These are phyloP conservation scores for Himalopsyche kuldschensis DNA, from an alignment of 2,888 invertebrate genomes.

Conservation along the genomic window DNA sequence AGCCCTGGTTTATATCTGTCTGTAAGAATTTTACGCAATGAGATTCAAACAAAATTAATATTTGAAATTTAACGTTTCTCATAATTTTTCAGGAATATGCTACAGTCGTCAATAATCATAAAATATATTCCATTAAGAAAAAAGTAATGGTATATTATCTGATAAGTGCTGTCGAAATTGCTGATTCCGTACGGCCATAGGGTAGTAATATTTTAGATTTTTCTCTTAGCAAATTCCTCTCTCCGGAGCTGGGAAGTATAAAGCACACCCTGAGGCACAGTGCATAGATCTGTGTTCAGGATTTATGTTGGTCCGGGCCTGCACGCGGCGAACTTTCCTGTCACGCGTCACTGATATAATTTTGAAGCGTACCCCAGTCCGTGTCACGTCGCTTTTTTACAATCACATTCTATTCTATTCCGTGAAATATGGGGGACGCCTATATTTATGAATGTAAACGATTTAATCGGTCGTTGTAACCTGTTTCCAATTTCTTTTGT, in stretches of 20 bases:
- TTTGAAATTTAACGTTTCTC: too few relatives aligned
- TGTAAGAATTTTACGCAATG: too few relatives aligned
- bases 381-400: not conserved
- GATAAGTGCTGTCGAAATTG: not conserved
- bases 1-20: too few relatives aligned
- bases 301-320: not conserved
- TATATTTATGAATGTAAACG: too few relatives aligned
- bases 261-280: not conserved
- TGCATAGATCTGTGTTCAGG: not conserved
- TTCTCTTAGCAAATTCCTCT: not conserved
- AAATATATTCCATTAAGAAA: too few relatives aligned
- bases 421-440: not conserved
- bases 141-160: too few relatives aligned
- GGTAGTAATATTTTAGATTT: not conserved
- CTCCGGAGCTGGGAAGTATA: not conserved
- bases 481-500: too few relatives aligned
- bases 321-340: not conserved
- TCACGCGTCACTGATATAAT: not conserved
- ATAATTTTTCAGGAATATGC: too few relatives aligned
- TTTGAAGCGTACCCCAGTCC: not conserved
- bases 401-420: not conserved
- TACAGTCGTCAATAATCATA: too few relatives aligned
- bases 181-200: not conserved
- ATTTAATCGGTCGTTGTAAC: too few relatives aligned
- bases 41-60: too few relatives aligned